phyloP scores from a whole-genome alignment of 92 coral and sea anemone genomes.

The Scolanthus callimorphus region DNA sequence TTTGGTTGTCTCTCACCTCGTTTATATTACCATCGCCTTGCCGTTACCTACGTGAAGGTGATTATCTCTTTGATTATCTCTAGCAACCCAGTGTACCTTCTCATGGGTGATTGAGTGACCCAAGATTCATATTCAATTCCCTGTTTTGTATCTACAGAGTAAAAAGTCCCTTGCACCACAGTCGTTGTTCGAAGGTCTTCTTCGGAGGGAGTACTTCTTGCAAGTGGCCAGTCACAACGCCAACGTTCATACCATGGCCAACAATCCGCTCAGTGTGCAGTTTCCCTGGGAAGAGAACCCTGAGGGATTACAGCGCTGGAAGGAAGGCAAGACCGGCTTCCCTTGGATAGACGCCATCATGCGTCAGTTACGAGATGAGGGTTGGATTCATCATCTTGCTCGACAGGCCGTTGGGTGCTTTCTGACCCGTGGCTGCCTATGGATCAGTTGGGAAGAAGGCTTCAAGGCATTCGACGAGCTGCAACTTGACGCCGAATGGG shows the following conservation, averaged over 20 bases:
- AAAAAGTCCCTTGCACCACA: slow-evolving; percentile 42
- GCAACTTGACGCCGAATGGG: slow-evolving; percentile 84
- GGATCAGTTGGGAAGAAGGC: slow-evolving; percentile 96
- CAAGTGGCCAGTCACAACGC: slow-evolving; percentile 46
- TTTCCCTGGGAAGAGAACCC: slow-evolving; percentile 83
- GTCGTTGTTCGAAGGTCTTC: slow-evolving; percentile 43
- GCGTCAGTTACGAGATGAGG: slow-evolving; percentile 82
- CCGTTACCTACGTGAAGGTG: slow-evolving; percentile 54
- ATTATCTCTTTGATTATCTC: neutral
- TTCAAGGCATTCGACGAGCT: slow-evolving; percentile 85
- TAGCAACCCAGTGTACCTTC: neutral
- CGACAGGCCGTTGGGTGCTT: slow-evolving; percentile 80
- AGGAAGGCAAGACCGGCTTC: slow-evolving; percentile 79
- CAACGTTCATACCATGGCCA: slow-evolving; percentile 48
- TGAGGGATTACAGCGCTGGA: slow-evolving; percentile 52
- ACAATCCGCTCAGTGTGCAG: slow-evolving; percentile 57
- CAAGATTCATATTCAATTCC: neutral
- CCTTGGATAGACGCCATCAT: slow-evolving; percentile 92
- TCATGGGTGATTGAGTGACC: too few species aligned
- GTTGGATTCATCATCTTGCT: slow-evolving; percentile 78
- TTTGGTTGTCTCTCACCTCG: slow-evolving; percentile 84
- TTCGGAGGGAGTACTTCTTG: slow-evolving; percentile 75
- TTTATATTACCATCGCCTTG: slow-evolving; percentile 42
- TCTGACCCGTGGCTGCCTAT: slow-evolving; percentile 86
- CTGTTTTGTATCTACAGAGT: slow-evolving; percentile 8